A percentile compares a stretch with the other conserved stretches of the same genome.
Conservation (phyloP, 1,140 invertebrate genomes). For the Pomacea maculata region DNA sequence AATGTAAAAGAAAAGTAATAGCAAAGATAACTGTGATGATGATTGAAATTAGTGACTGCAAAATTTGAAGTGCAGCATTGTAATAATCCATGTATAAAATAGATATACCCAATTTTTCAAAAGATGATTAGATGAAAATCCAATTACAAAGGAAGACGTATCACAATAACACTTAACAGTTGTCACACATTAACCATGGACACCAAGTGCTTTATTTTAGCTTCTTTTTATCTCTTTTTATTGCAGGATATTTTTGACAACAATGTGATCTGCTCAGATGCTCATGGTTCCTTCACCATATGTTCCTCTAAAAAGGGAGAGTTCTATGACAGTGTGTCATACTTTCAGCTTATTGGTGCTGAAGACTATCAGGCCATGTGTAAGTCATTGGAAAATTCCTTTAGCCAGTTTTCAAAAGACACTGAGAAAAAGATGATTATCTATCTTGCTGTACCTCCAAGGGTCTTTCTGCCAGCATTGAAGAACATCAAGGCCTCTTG, state of each 20-base stretch:
- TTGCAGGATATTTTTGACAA: slow-evolving; percentile 24
- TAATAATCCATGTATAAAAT: no score
- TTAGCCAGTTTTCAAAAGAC: background rate
- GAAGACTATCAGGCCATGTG: slow-evolving; percentile 25
- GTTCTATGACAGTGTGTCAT: slow-evolving; percentile 38
- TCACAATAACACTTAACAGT: no score
- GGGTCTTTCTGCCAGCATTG: slow-evolving; percentile 46
- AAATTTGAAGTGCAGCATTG: no score
- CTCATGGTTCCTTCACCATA: slow-evolving; percentile 10
- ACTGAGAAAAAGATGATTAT: slow-evolving; percentile 46
- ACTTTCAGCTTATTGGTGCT: slow-evolving; percentile 28
- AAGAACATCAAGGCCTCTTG: slow-evolving; percentile 49
- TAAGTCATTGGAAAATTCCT: background rate
- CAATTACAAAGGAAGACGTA: no score
- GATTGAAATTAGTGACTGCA: no score
- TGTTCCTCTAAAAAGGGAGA: slow-evolving; percentile 35
- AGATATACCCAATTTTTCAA: no score
- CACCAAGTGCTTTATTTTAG: no score
- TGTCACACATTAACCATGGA: no score
- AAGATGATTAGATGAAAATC: no score
- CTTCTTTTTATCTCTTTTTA: no score
- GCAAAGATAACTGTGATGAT: no score
- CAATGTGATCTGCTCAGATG: slow-evolving; percentile 6
- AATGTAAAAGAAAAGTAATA: no score
- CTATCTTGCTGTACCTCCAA: slow-evolving; percentile 60